Conservation (phyloP, 2,113 vertebrate genomes). For the Pedetes capensis region DNA sequence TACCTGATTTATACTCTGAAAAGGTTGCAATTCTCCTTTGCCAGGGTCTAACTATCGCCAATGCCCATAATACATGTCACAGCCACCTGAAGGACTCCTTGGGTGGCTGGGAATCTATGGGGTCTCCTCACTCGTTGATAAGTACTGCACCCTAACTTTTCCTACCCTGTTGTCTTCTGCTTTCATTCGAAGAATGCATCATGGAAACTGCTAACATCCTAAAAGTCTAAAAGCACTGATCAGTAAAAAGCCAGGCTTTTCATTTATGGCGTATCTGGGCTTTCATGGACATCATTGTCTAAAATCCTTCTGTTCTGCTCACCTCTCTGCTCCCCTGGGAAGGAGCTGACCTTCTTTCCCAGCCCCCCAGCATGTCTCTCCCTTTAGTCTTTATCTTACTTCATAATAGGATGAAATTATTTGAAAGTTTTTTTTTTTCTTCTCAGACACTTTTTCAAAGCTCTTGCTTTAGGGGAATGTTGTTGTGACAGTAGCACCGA, state of each 20-base stretch:
- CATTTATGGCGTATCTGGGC: not conserved
- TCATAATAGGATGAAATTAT: not conserved
- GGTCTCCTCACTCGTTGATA: not conserved
- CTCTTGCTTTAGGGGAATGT: not conserved
- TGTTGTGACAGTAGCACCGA: no score
- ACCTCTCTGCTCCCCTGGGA: accelerated
- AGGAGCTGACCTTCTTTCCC: not conserved
- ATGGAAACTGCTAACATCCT: not conserved
- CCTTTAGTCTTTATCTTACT: not conserved
- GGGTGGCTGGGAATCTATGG: not conserved
- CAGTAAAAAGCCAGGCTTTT: not conserved
- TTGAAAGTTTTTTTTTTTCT: not conserved
- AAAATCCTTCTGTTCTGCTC: not conserved
- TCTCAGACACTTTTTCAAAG: not conserved
- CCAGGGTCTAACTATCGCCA: not conserved
- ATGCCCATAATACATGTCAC: accelerated
- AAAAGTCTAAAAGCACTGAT: not conserved
- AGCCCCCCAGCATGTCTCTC: not conserved
- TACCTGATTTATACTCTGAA: not conserved
- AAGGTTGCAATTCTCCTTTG: not conserved
- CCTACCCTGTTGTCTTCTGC: not conserved
- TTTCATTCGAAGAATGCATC: not conserved
- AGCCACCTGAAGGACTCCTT: not conserved
- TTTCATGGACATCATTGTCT: not conserved
- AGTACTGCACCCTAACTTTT: not conserved